Conservation (phyloP, 2,888 invertebrate genomes). For the Psylliodes chrysocephalus region DNA sequence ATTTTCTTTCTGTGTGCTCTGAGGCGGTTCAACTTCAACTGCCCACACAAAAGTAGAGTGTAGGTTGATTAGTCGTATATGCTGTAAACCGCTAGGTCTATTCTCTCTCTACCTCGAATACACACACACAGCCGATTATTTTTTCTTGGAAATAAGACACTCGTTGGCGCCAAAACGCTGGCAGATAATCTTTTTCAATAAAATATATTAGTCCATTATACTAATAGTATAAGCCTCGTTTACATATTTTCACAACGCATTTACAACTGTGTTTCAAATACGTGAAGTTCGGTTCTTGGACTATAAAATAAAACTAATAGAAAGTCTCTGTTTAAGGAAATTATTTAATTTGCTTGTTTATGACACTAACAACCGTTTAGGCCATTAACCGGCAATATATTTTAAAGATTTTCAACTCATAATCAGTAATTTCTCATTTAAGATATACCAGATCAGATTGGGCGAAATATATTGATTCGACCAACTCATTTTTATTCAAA, state of each 20-base stretch:
- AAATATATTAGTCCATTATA: slow-evolving; percentile 38
- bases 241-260: slow-evolving; percentile 33
- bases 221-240: slow-evolving; percentile 26
- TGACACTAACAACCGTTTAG: too few relatives aligned
- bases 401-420: too few relatives aligned
- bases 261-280: slow-evolving; percentile 19
- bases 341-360: neutral
- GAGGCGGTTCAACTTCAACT: slow-evolving; percentile 53
- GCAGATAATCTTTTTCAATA: slow-evolving; percentile 41
- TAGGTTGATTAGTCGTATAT: slow-evolving; percentile 58
- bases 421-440: too few relatives aligned
- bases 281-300: slow-evolving; percentile 6
- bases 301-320: neutral
- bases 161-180: slow-evolving; percentile 51
- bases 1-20: slow-evolving; percentile 42
- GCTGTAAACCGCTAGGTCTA: slow-evolving; percentile 55
- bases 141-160: slow-evolving; percentile 48
- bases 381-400: too few relatives aligned
- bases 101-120: slow-evolving; percentile 48
- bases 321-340: slow-evolving; percentile 14
- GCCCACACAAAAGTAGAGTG: slow-evolving; percentile 57
- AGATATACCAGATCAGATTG: too few relatives aligned
- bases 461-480: too few relatives aligned
- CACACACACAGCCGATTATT: slow-evolving; percentile 39
- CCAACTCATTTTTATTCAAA: too few relatives aligned